Base-by-base conservation (phyloP, 2,888 invertebrate genomes). In the Geophilus truncorum region DNA sequence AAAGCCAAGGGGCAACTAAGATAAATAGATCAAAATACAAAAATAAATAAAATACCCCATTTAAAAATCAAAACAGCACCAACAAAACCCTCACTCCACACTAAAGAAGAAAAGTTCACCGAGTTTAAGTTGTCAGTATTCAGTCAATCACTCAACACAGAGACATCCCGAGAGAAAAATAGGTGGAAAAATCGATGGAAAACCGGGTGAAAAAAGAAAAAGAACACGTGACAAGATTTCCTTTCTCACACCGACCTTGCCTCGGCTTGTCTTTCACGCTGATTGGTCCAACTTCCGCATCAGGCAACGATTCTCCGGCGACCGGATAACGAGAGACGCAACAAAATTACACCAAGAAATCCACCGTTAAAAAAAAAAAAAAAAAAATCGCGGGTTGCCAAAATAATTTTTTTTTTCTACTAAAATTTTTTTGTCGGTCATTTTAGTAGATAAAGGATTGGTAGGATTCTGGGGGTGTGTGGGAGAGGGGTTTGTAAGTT, bases 221-320 rank as follows among this genome's bases (percentile, higher is more conserved):
- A 25, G 9, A 70, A 70, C 70, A 70, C 70, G 70, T 70, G 70
- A 70, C 70, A 70, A 70, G 70, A 70, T 70, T 70, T 70, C 70
- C 70, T 70, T 70, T 70, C 70, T 28, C 70, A 23, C 15, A 12
- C 70, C 28, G 70, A 70, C 70, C 70, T 25, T 70, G 70, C 70
- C 70, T 70, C 70, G 70, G 70, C 70, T 70, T 70, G 70, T 70
- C 70, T 70, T 70, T 70, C 70, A 70, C 70, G 70, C 70, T 70
- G 70, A 70, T 70, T 70, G 70, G 70, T 70, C 70, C 70, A 70
- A 70, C 70, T 70, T 70, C 70, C 70, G 70, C 70, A 70, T 70
- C 70, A 70, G 70, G 70, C 70, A 70, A 70, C 70, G 70, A 70
- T 70, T 70, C 70, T 70, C 70, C 70, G 70, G 70, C 70, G 23